These are phyloP conservation scores for Geotrupes spiniger DNA, from an alignment of 2,888 invertebrate species.

Conservation along the genomic window DNA sequence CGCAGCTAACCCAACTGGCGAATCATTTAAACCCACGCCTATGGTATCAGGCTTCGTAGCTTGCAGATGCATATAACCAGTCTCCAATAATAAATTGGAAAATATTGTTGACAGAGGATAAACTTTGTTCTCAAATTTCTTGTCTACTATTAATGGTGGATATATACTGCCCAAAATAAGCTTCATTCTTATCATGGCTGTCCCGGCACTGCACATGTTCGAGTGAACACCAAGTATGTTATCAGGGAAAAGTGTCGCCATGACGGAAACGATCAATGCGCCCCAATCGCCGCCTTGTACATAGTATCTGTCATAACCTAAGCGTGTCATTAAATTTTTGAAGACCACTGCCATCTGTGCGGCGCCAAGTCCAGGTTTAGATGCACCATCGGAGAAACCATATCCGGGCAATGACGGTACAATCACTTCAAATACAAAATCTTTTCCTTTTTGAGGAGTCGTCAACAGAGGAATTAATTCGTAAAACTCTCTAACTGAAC, in stretches of 20 bases:
- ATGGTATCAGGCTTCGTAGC: conserved; percentile 87
- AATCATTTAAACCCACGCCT: conserved; percentile 64
- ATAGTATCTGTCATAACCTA: conserved; percentile 67
- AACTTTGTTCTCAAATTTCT: conserved; percentile 52
- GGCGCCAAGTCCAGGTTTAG: conserved; percentile 60
- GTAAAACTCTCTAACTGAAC: conserved; percentile 82
- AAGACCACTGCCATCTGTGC: conserved; percentile 59
- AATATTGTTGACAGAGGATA: conserved; percentile 54
- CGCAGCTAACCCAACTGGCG: conserved; percentile 78
- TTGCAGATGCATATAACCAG: conserved; percentile 73
- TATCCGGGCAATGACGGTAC: conserved; percentile 57
- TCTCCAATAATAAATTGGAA: conserved; percentile 52
- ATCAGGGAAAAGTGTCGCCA: conserved; percentile 64
- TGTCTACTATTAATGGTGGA: conserved; percentile 58
- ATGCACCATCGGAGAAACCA: conserved; percentile 50
- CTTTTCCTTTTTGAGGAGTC: conserved; percentile 41
- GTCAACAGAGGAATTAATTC: conserved; percentile 70
- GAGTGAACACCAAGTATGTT: conserved; percentile 58
- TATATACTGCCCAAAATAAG: conserved; percentile 54
- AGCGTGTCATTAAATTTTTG: conserved; percentile 66
- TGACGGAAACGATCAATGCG: conserved; percentile 57
- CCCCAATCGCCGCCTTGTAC: conserved; percentile 87
- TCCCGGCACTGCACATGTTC: conserved; percentile 49
- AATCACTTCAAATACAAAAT: conserved; percentile 64
- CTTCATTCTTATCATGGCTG: conserved; percentile 48